Conservation (phyloP, 2,113 vertebrate genomes). For the Hydrochoerus hydrochaeris region DNA sequence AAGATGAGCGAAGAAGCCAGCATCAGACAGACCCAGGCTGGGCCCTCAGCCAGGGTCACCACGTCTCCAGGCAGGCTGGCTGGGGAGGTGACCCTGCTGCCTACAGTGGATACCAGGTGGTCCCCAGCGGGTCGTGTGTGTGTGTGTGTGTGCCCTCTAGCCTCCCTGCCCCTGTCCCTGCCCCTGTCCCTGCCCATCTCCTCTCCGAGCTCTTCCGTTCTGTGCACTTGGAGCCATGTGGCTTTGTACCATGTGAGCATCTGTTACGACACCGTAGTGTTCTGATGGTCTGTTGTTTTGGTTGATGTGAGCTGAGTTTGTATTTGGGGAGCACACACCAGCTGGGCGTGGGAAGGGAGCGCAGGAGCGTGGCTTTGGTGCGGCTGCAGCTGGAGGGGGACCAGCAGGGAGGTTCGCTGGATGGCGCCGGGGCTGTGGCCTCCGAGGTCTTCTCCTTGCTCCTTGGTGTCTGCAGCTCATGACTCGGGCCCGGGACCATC, state of each 20-base stretch:
- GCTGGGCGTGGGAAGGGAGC: conserved; percentile 44
- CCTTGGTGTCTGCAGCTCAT: neutral
- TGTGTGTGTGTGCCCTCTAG: neutral
- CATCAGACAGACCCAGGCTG: neutral
- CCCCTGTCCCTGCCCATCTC: accelerated
- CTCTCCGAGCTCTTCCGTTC: accelerated
- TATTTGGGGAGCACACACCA: neutral
- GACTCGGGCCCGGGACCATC: accelerated
- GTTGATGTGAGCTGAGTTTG: conserved; percentile 9
- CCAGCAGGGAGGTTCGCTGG: neutral
- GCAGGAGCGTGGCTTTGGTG: neutral
- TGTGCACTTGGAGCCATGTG: neutral
- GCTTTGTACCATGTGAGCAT: neutral
- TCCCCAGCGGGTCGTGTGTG: accelerated
- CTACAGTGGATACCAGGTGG: conserved; percentile 13
- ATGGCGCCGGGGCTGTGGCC: neutral
- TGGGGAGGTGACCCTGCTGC: accelerated
- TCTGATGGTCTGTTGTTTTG: conserved; percentile 3
- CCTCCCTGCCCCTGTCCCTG: no score
- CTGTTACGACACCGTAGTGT: neutral
- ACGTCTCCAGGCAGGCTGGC: neutral
- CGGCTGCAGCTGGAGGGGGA: neutral
- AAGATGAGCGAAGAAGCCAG: neutral
- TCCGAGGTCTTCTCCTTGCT: neutral
- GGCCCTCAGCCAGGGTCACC: neutral